These are phyloP conservation scores for Carcinoscorpius rotundicauda DNA, from an alignment of 1,140 invertebrate genomes.

Conservation along the genomic window DNA sequence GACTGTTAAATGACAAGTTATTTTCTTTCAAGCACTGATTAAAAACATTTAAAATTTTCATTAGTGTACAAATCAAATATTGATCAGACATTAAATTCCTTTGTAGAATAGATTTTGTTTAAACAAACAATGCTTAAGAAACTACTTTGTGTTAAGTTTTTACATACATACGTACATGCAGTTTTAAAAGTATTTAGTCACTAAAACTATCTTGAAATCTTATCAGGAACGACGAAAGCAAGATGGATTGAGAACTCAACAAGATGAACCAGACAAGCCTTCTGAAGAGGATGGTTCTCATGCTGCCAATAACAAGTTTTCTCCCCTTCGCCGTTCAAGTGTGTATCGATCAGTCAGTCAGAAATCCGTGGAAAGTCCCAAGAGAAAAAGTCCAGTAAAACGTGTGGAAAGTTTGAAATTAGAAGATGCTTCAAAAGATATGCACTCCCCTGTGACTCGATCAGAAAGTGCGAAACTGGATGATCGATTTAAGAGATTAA, in stretches of 20 bases:
- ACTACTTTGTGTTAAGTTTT: too few species aligned
- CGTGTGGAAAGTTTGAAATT: slow-evolving; percentile 82
- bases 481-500: slow-evolving; percentile 41
- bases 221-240: slow-evolving; percentile 51
- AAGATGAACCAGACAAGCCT: slow-evolving; percentile 41
- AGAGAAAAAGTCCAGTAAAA: slow-evolving; percentile 40
- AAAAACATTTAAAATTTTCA: too few species aligned
- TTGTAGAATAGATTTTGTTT: too few species aligned
- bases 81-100: too few species aligned
- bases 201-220: slow-evolving; percentile 7
- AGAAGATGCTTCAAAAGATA: slow-evolving; percentile 29
- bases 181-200: too few species aligned
- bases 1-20: too few species aligned
- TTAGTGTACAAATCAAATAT: too few species aligned
- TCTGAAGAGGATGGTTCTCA: slow-evolving; percentile 31
- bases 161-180: too few species aligned
- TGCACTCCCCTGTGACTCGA: slow-evolving; percentile 20
- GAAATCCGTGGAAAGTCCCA: slow-evolving; percentile 24
- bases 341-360: slow-evolving; percentile 20
- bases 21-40: too few species aligned
- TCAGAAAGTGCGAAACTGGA: slow-evolving; percentile 27
- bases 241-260: slow-evolving; percentile 43
- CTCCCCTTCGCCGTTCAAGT: neutral
- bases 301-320: slow-evolving; percentile 17
- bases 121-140: too few species aligned